Conservation (phyloP, 2,888 invertebrate genomes). For the Microctonus hyperodae region DNA sequence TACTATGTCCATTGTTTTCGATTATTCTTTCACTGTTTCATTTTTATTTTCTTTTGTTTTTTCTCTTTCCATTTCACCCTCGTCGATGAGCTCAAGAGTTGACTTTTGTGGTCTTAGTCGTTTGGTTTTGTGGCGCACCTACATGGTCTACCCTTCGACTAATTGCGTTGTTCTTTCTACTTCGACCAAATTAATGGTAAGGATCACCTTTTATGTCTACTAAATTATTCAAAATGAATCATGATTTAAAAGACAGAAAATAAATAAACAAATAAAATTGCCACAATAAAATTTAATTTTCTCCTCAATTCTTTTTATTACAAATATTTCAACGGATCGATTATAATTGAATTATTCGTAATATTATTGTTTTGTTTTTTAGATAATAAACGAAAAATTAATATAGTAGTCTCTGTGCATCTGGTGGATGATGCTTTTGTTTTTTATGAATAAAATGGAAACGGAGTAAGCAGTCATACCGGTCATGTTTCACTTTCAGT, state of each 20-base stretch:
- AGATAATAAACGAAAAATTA: neutral
- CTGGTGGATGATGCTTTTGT: constrained; percentile 1
- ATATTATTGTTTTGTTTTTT: neutral
- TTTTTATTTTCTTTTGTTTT: neutral
- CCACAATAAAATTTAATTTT: neutral
- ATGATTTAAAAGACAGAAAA: neutral
- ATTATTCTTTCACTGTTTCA: neutral
- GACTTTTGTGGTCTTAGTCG: neutral
- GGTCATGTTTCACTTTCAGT: constrained; percentile 4
- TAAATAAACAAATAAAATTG: neutral
- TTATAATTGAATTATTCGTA: neutral
- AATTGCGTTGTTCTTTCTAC: constrained; percentile 1
- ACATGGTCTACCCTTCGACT: neutral
- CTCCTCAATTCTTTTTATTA: neutral
- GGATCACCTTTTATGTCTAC: neutral
- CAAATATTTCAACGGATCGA: neutral
- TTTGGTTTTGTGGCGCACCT: neutral
- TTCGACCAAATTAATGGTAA: neutral
- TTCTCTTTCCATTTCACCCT: neutral
- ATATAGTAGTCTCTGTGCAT: neutral
- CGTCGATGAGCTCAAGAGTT: neutral
- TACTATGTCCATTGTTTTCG: neutral
- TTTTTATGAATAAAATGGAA: neutral
- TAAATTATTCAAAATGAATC: neutral
- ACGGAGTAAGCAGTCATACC: constrained; percentile 2